Conservation (phyloP, 2,888 invertebrate genomes). For the Argyra leucocephala region DNA sequence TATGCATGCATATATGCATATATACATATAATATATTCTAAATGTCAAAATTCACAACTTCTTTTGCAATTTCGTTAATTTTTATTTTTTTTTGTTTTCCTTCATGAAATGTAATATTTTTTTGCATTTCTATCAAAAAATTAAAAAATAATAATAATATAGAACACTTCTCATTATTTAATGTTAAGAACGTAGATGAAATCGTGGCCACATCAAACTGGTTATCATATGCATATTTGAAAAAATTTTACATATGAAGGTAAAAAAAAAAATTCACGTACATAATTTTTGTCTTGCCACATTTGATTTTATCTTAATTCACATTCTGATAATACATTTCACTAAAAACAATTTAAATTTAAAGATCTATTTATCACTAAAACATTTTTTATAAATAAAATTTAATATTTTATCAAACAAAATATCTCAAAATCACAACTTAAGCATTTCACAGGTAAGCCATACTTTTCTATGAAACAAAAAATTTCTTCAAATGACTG, state of each 20-base stretch:
- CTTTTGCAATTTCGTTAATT: neutral
- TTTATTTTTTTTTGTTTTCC: no score
- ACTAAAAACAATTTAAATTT: no score
- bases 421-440: neutral
- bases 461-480: neutral
- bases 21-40: neutral
- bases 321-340: neutral
- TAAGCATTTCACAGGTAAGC: neutral
- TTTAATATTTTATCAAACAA: no score
- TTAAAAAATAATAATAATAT: neutral
- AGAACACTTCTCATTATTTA: neutral
- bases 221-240: conserved; percentile 1
- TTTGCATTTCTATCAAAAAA: no score
- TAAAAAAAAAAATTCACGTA: neutral
- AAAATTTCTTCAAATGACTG: neutral
- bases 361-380: no score
- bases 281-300: neutral
- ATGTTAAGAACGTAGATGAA: neutral
- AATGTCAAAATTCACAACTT: neutral
- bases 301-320: neutral
- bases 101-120: no score
- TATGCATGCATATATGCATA: no score
- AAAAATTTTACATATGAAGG: neutral
- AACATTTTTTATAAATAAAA: no score
- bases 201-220: conserved; percentile 6